Conservation (phyloP, 1,140 invertebrate species). For the Conus ventricosus region DNA sequence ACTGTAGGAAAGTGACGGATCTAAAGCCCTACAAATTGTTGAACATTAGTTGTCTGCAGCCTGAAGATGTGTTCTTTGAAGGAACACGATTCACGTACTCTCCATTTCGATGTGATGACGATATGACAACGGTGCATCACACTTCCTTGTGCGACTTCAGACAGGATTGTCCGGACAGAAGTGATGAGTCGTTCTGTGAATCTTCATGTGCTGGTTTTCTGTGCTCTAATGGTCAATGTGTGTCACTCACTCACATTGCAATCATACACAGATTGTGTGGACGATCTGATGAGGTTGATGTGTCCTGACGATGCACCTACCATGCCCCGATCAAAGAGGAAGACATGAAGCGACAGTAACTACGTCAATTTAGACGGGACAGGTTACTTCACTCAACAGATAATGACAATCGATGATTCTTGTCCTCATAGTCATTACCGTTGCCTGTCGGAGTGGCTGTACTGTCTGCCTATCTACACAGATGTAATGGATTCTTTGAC, state of each 20-base stretch:
- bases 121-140: not conserved
- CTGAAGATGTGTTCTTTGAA: no score
- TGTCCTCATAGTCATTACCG: conserved; percentile 26
- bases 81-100: not conserved
- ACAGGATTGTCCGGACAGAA: not conserved
- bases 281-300: not conserved
- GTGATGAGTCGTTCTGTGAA: not conserved
- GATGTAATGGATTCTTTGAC: conserved; percentile 27
- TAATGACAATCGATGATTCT: not conserved
- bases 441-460: not conserved
- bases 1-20: not conserved
- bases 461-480: conserved; percentile 2
- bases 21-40: not conserved
- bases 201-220: not conserved
- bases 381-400: conserved; percentile 6
- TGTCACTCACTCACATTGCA: not conserved
- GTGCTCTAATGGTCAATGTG: conserved; percentile 6
- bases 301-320: not conserved
- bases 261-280: not conserved
- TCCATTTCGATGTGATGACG: not conserved
- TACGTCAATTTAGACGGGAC: not conserved
- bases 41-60: not conserved
- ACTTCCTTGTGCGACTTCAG: not conserved
- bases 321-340: not conserved
- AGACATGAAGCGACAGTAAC: not conserved